Conservation (phyloP, 2,888 invertebrate genomes). For the Patella depressa region DNA sequence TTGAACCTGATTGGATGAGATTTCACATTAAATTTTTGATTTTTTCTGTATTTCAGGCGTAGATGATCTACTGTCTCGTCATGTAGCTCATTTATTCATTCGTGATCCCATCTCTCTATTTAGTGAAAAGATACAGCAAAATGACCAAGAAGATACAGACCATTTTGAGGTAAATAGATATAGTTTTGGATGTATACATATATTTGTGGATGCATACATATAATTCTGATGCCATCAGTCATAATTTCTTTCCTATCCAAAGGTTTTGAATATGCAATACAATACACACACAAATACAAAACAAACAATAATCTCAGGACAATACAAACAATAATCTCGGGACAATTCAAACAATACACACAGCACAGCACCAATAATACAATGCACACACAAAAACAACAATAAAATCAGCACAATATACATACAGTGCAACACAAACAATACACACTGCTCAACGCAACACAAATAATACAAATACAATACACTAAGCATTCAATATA, state of each 20-base stretch:
- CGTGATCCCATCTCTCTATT: conserved; percentile 96
- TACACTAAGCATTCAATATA: no score
- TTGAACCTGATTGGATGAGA: background rate
- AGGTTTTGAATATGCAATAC: no score
- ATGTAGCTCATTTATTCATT: conserved; percentile 98
- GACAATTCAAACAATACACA: no score
- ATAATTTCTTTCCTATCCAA: background rate
- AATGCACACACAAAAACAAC: no score
- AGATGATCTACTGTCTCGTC: conserved; percentile 92
- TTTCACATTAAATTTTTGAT: background rate
- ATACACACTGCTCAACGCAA: no score
- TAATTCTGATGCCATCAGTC: background rate
- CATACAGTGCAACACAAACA: no score
- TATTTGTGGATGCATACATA: background rate
- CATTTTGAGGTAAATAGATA: conserved; percentile 89
- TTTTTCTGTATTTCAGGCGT: conserved; percentile 76
- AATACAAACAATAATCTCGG: no score
- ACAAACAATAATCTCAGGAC: no score
- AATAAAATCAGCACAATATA: no score
- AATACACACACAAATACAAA: no score
- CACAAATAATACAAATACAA: no score
- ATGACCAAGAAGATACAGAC: conserved; percentile 93
- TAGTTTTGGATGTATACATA: background rate
- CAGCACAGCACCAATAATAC: no score
- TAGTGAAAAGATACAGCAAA: conserved; percentile 93